Conservation (phyloP, 1,140 invertebrate species). For the Tyrophagus putrescentiae region DNA sequence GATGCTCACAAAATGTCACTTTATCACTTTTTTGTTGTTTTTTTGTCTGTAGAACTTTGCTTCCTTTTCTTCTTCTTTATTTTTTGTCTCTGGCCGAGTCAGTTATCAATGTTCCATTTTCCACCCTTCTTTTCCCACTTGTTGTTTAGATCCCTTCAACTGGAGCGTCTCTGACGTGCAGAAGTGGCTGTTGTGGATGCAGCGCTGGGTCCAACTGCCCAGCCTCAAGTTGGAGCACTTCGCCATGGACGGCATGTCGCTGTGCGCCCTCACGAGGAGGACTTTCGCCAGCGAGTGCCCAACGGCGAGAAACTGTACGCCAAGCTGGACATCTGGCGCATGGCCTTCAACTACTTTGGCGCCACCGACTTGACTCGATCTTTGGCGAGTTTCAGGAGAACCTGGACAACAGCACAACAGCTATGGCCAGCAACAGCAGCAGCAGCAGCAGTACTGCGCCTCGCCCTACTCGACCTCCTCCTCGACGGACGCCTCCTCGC, state of each 20-base stretch:
- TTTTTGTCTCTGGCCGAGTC: no score
- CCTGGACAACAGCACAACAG: slow-evolving; percentile 10
- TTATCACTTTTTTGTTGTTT: no score
- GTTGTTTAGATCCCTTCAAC: no score
- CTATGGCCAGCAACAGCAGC: slow-evolving; percentile 7
- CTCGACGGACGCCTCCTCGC: neutral
- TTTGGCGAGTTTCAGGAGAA: slow-evolving; percentile 29
- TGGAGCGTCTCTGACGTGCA: no score
- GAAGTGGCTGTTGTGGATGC: no score
- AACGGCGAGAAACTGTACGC: slow-evolving; percentile 62
- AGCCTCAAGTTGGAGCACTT: no score
- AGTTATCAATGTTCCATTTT: no score
- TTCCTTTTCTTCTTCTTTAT: no score
- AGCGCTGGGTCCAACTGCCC: no score
- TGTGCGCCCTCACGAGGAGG: slow-evolving; percentile 64
- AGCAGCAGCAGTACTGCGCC: neutral
- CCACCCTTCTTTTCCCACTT: no score
- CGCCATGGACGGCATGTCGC: slow-evolving; percentile 55
- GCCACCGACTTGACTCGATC: slow-evolving; percentile 14
- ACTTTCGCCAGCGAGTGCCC: slow-evolving; percentile 51
- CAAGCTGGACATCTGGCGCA: slow-evolving; percentile 82
- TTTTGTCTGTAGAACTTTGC: no score
- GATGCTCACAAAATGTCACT: no score
- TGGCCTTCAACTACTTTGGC: slow-evolving; percentile 27
- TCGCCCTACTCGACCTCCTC: neutral